These are phyloP conservation scores for Popillia japonica DNA, from an alignment of 1,140 invertebrate species.

Conservation along the genomic window DNA sequence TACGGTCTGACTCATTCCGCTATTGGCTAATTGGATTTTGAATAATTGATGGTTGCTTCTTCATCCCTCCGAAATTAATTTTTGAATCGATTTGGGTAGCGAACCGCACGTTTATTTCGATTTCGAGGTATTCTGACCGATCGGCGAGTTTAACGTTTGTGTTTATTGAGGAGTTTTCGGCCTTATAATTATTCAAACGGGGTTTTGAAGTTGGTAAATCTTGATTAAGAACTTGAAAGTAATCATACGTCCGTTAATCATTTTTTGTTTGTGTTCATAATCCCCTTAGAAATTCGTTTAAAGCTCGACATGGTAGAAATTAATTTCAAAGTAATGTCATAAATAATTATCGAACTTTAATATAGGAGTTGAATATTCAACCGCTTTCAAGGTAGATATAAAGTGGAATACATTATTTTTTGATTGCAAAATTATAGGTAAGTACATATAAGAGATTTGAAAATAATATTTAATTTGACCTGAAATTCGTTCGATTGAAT, in stretches of 20 bases:
- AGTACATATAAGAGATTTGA: no score
- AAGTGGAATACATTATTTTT: no score
- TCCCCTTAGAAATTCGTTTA: background rate
- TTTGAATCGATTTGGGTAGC: background rate
- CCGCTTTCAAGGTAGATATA: no score
- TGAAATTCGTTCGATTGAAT: no score
- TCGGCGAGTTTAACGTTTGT: background rate
- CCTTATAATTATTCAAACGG: background rate
- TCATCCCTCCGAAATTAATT: slow-evolving; percentile 24
- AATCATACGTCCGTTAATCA: background rate
- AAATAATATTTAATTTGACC: no score
- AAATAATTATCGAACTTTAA: no score
- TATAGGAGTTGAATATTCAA: no score
- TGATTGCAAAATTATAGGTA: no score
- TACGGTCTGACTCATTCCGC: background rate
- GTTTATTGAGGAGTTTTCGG: background rate
- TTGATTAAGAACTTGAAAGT: slow-evolving; percentile 2
- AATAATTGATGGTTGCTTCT: slow-evolving; percentile 27
- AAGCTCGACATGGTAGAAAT: background rate
- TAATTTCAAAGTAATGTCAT: no score
- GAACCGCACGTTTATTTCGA: background rate
- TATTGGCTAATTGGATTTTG: slow-evolving; percentile 21
- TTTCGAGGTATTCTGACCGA: background rate
- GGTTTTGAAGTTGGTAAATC: background rate
- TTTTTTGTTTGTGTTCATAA: background rate